phyloP scores from a whole-genome alignment of 2,888 invertebrate species.

The Drosophila nigricruria region DNA sequence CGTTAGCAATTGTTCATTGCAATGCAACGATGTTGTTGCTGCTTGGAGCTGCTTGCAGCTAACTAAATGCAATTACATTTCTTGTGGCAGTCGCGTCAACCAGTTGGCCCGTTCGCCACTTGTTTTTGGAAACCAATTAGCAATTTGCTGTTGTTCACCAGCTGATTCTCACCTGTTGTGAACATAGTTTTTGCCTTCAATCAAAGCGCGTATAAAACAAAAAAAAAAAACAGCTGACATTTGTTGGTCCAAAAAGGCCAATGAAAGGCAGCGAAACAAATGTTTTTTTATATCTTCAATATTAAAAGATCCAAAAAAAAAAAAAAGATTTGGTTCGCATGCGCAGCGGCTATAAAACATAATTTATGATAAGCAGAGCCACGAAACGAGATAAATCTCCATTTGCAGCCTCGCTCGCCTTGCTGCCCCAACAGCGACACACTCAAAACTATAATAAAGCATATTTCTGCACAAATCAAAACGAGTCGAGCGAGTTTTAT shows the following conservation, averaged over 20 bases:
- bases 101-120: too few species aligned
- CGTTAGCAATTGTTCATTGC: constrained; percentile 72
- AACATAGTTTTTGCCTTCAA: background rate
- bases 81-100: constrained; percentile 49
- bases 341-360: constrained; percentile 72
- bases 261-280: constrained; percentile 11
- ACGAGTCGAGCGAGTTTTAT: constrained; percentile 71
- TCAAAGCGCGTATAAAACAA: constrained; percentile 23
- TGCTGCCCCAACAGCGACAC: constrained; percentile 1
- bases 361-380: constrained; percentile 72
- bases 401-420: constrained; percentile 11
- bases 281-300: constrained; percentile 3
- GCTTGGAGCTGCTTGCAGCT: constrained; percentile 35
- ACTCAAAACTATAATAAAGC: constrained; percentile 65
- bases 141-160: constrained; percentile 44
- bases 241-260: constrained; percentile 26
- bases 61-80: constrained; percentile 68
- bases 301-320: constrained; percentile 15
- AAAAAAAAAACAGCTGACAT: constrained; percentile 35
- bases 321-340: constrained; percentile 56
- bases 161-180: constrained; percentile 69
- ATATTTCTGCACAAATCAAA: constrained; percentile 77
- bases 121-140: constrained; percentile 51
- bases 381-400: constrained; percentile 50
- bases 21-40: constrained; percentile 46